Base-by-base conservation (phyloP, 2,797 vertebrate genomes). In the Tenualosa ilisha region DNA sequence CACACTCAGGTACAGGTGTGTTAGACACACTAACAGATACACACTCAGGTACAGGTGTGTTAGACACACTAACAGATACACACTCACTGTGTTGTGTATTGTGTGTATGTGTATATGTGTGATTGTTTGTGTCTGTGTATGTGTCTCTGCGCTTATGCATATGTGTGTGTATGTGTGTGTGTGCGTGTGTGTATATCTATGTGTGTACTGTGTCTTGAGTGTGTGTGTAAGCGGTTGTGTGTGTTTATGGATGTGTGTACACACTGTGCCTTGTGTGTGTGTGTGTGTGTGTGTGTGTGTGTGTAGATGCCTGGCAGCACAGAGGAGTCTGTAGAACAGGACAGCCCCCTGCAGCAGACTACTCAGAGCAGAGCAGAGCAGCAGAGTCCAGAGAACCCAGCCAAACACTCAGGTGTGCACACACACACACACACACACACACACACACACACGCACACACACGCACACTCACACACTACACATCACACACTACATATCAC, bases 201-300 rank as follows among this genome's bases (percentile, higher is more conserved):
- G n/a, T n/a, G n/a, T n/a, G n/a, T n/a, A n/a, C n/a, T n/a, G n/a
- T n/a, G n/a, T n/a, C n/a, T n/a, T n/a, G n/a, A n/a, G n/a, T 31
- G 31, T 31, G 31, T 63, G n/a, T 24, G 22, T 63, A n/a, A n/a
- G n/a, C n/a, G n/a, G n/a, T n/a, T 26, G 24, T 65, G 63, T 31
- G 24, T 31, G 63, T 65, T 24, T 65, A 24, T 31, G 63, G 31
- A 24, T 65, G 63, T 31, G 63, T 65, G 24, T 65, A n/a, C n/a
- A n/a, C n/a, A n/a, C n/a, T n/a, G n/a, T n/a, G n/a, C n/a, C n/a
- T n/a, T 63, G 61, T 26, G 24, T 65, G 63, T 31, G 24, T 31
- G 63, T 65, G 63, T 65, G 63, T 31, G 63, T 65, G 63, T 65
- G 63, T 31, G 63, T 65, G 24, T 65, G 63, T 65, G 63, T 65